Conservation (phyloP, 2,113 vertebrate genomes). For the Ammospiza nelsoni region DNA sequence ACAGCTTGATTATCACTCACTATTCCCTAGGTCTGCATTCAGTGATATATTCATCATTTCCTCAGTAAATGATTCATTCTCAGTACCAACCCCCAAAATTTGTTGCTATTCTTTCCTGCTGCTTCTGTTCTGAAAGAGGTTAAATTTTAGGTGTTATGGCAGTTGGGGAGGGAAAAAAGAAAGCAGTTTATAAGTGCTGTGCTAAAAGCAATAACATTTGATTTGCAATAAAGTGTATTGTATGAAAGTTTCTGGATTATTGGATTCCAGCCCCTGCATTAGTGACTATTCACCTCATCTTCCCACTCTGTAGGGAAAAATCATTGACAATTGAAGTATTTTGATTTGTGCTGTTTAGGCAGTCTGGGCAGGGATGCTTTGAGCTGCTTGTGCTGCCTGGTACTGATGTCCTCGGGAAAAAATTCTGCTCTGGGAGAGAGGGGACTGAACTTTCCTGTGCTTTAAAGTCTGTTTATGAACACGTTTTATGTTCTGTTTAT, state of each 20-base stretch:
- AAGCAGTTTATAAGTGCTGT: background rate
- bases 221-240: slow-evolving; percentile 27
- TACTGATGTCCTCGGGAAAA: background rate
- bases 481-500: background rate
- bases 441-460: background rate
- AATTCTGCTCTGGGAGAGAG: background rate
- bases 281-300: slow-evolving; percentile 29
- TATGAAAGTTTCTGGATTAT: slow-evolving; percentile 8
- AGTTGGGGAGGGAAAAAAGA: background rate
- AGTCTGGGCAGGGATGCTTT: slow-evolving; percentile 1
- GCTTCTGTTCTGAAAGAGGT: background rate
- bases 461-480: background rate
- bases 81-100: background rate
- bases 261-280: slow-evolving; percentile 26
- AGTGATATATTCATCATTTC: background rate
- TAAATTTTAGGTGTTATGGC: background rate
- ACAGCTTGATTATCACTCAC: background rate
- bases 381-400: background rate
- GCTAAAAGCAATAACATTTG: slow-evolving; percentile 28
- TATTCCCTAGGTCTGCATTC: background rate
- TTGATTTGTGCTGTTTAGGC: slow-evolving; percentile 41
- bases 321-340: slow-evolving; percentile 28
- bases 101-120: background rate
- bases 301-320: background rate
- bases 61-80: background rate